Base-by-base conservation (phyloP, 2,113 vertebrate genomes). In the Nothocercus nigrocapillus region DNA sequence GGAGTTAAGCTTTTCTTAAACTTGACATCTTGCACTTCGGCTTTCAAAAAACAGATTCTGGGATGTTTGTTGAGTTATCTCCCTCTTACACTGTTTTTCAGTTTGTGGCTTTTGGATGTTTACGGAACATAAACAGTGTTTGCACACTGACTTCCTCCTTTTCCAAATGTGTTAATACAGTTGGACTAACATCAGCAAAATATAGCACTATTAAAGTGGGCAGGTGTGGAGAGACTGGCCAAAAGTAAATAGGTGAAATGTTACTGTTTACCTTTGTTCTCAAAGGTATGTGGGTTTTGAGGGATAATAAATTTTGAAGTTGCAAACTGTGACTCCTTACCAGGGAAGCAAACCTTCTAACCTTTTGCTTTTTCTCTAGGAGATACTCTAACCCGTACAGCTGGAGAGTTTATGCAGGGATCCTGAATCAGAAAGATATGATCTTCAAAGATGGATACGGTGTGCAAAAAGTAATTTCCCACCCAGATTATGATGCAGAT, bases 401-500 rank as follows among this genome's bases (percentile, higher is more conserved):
- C 24, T 98, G 98, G 98, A 96, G 13, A 1, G 98, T 69, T 74
- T 98, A 96, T 54, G 97, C 94, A 21, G 98, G 98, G 7, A 93
- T 97, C 16, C 51, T 98, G 83, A 78, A 19, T 1, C 98, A 98
- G 68, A 27, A 86, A 3, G 69, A 83, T 45, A 98, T 97, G 97
- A 0, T 78, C 16, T 44, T 42, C 0, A 45, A 8, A 9, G 20
- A 1, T 1, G 92, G 91, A 13, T n/a, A 95, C 83, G 85, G 4
- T 22, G 95, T 98, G 20, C 85, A 94, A 3, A 96, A 72, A 77
- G 94, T 98, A 28, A 98, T 98, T 85, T 83, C 96, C 22, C 98
- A 98, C 20, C 97, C 98, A 0, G 73, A 79, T 25, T 98, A 98
- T 13, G 96, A 98, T 53, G 63, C 97, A 12, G 89, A 95, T 32